phyloP scores from a whole-genome alignment of 2,888 invertebrate species.

The Entomobrya multifasciata region DNA sequence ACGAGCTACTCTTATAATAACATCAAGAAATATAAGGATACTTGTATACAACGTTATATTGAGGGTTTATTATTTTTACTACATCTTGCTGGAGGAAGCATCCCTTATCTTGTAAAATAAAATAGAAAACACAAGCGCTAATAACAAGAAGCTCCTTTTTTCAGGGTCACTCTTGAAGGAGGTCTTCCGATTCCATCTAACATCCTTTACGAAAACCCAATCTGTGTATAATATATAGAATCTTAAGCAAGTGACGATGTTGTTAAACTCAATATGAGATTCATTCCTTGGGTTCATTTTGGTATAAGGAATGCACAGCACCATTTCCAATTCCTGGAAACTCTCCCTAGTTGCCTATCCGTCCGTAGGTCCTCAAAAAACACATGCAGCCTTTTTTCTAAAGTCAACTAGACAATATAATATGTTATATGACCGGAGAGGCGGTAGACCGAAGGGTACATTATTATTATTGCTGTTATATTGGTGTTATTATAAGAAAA shows the following conservation, averaged over 20 bases:
- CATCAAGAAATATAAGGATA: background rate
- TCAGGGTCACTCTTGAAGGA: constrained; percentile 66
- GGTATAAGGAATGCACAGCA: constrained; percentile 51
- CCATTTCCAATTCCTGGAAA: constrained; percentile 67
- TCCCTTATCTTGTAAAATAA: constrained; percentile 30
- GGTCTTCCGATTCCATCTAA: constrained; percentile 15
- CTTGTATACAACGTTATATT: background rate
- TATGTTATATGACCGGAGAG: no score
- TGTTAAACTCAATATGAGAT: constrained; percentile 10
- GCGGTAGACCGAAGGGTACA: constrained; percentile 68
- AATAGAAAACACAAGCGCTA: constrained; percentile 20
- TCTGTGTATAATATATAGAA: no score
- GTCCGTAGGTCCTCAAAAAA: constrained; percentile 1
- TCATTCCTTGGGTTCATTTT: constrained; percentile 34
- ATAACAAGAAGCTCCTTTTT: constrained; percentile 69
- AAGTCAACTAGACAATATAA: constrained; percentile 49
- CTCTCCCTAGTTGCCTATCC: background rate
- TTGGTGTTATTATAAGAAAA: constrained; percentile 57
- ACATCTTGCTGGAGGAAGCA: constrained; percentile 4
- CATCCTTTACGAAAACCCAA: background rate
- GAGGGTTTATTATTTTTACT: background rate
- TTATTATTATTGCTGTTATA: constrained; percentile 59
- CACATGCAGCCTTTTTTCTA: constrained; percentile 21
- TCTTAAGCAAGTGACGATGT: background rate
- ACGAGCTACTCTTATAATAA: no score